Percentiles rank a stretch among this genome's conserved stretches.
Conservation (phyloP, 2,888 invertebrate species). For the Toxonevra muliebris region DNA sequence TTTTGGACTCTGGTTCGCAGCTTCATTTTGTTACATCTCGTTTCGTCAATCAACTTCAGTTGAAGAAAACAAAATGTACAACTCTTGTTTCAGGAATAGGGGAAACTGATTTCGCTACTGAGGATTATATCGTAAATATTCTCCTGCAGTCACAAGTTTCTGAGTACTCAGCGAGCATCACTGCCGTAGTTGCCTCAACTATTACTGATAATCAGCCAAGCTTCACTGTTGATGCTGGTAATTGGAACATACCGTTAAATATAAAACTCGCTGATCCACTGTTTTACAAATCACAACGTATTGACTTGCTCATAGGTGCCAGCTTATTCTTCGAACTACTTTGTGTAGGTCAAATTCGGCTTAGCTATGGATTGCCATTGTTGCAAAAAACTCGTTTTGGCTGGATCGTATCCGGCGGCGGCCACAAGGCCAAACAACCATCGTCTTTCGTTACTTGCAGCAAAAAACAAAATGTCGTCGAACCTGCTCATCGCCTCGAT, state of each 20-base stretch:
- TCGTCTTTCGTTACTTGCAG: no score
- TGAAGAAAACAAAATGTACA: no score
- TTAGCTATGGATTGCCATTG: conserved; percentile 29
- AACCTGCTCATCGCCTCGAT: no score
- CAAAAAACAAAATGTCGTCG: no score
- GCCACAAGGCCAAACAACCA: no score
- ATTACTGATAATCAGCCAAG: no score
- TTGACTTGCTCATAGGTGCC: conserved; percentile 35
- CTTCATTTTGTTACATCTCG: no score
- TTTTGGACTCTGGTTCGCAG: no score
- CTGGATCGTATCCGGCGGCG: conserved; percentile 36
- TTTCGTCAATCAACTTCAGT: no score
- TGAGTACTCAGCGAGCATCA: conserved; percentile 16
- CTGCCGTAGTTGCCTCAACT: conserved; percentile 24
- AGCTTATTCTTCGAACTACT: conserved; percentile 34
- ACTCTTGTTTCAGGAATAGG: conserved; percentile 14
- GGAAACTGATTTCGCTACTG: conserved; percentile 2
- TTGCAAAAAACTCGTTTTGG: conserved; percentile 38
- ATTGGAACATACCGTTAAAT: no score
- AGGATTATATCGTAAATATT: no score
- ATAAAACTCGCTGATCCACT: conserved; percentile 33
- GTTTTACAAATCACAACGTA: conserved; percentile 24
- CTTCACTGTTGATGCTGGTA: conserved; percentile 19
- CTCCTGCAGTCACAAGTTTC: no score
- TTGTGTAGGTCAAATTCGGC: conserved; percentile 29